phyloP scores from a whole-genome alignment of 2,113 vertebrate species.

The Aramus guarauna region DNA sequence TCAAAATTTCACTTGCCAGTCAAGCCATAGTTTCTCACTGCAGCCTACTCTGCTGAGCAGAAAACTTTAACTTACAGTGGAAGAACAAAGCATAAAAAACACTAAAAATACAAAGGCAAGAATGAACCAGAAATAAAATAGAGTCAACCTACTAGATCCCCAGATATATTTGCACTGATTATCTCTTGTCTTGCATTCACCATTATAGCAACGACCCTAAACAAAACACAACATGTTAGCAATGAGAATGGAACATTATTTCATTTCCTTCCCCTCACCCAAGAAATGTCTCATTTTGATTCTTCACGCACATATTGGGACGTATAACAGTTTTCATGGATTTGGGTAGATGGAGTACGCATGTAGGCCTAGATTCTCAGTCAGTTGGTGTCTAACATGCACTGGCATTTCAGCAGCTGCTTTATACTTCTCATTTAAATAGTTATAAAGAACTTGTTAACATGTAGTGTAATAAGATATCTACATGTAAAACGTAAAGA shows the following conservation, averaged over 20 bases:
- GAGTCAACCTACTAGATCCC: conserved; percentile 88
- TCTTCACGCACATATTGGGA: not conserved
- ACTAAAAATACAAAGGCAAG: not conserved
- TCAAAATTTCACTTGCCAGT: not conserved
- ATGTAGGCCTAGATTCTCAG: not conserved
- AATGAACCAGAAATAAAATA: not conserved
- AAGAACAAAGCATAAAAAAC: not conserved
- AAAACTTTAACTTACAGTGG: not conserved
- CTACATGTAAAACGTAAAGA: not conserved
- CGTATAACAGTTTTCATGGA: not conserved
- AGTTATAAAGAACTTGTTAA: not conserved
- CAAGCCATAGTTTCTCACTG: not conserved
- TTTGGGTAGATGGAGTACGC: not conserved
- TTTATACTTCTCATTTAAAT: not conserved
- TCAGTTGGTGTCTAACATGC: not conserved
- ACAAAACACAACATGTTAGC: not conserved
- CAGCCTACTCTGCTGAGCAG: not conserved
- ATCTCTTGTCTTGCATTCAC: conserved; percentile 96
- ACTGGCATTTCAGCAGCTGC: not conserved
- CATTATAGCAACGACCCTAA: conserved; percentile 94
- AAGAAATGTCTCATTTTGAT: not conserved
- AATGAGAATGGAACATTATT: not conserved
- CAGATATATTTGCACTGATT: conserved; percentile 98
- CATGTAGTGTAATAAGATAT: not conserved
- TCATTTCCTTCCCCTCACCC: not conserved